Conservation (phyloP, 1,140 invertebrate genomes). For the Cydia fagiglandana region DNA sequence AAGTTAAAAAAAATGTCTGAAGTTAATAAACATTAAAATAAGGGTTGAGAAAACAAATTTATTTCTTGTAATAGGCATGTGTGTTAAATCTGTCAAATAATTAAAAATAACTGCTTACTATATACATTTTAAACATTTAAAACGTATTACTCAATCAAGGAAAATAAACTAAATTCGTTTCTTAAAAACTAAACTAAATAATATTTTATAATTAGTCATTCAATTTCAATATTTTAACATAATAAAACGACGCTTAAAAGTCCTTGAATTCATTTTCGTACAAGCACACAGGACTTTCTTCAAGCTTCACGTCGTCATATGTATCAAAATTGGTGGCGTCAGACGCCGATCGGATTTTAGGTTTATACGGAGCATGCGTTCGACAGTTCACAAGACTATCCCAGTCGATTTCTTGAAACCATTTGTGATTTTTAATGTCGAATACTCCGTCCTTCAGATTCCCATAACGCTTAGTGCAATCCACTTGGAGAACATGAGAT, state of each 20-base stretch:
- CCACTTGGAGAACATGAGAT: conserved; percentile 89
- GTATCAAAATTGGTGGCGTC: conserved; percentile 92
- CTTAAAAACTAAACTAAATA: conserved; percentile 23
- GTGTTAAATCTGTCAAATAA: too few species aligned
- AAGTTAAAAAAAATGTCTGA: too few species aligned
- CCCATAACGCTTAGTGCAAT: conserved; percentile 93
- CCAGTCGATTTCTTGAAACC: conserved; percentile 91
- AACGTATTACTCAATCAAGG: background rate
- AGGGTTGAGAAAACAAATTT: too few species aligned
- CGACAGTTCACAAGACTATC: conserved; percentile 90
- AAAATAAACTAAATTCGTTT: conserved; percentile 19
- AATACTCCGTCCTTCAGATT: conserved; percentile 90
- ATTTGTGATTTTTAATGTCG: conserved; percentile 84
- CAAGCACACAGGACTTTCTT: conserved; percentile 67
- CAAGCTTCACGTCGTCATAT: conserved; percentile 74
- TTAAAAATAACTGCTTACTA: background rate
- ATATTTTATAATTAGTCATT: background rate
- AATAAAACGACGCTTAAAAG: conserved; percentile 56
- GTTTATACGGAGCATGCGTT: conserved; percentile 87
- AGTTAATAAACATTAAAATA: too few species aligned
- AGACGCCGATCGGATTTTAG: conserved; percentile 83
- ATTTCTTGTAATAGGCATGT: too few species aligned
- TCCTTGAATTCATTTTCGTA: conserved; percentile 74
- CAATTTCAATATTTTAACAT: background rate
- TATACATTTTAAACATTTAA: background rate